Evolutionary conservation across 1,140 invertebrate genomes (phyloP).

Genomic region (Dolichoris vasculosae): DNA sequence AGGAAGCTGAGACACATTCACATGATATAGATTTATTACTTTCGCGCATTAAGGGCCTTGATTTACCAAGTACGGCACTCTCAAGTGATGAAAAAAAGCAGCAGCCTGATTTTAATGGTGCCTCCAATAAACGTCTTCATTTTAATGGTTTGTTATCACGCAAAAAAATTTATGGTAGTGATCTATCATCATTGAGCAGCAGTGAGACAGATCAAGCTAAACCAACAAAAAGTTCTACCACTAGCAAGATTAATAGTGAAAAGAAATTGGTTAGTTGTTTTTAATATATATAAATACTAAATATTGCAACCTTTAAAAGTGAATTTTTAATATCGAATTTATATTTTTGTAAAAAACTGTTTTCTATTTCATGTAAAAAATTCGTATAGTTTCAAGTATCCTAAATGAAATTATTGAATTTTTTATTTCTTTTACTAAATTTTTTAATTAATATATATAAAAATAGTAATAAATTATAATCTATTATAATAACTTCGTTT

Average conservation of each 20-base stretch:
- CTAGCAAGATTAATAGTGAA: constrained; percentile 58
- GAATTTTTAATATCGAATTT: neutral
- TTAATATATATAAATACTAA: constrained; percentile 13
- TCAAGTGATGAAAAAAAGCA: constrained; percentile 78
- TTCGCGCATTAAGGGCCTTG: constrained; percentile 81
- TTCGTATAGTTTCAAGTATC: too few relatives aligned
- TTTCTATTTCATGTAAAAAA: too few relatives aligned
- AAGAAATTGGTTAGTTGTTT: constrained; percentile 56
- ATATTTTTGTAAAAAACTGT: neutral
- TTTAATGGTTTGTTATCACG: constrained; percentile 81
- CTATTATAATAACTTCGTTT: too few relatives aligned
- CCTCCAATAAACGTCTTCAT: constrained; percentile 83
- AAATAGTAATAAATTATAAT: too few relatives aligned
- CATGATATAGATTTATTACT: constrained; percentile 83
- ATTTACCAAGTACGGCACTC: constrained; percentile 70
- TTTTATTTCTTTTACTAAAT: too few relatives aligned
- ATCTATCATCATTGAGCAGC: constrained; percentile 79
- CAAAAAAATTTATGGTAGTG: constrained; percentile 80
- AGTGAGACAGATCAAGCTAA: constrained; percentile 74
- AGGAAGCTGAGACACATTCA: constrained; percentile 79
- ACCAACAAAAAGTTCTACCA: constrained; percentile 59
- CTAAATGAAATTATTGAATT: too few relatives aligned
- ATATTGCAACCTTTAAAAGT: neutral
- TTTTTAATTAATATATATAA: too few relatives aligned
- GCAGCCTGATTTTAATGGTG: constrained; percentile 80